Evolutionary conservation across 2,888 invertebrate genomes (phyloP).

Genomic region (Oscheius sp.): DNA sequence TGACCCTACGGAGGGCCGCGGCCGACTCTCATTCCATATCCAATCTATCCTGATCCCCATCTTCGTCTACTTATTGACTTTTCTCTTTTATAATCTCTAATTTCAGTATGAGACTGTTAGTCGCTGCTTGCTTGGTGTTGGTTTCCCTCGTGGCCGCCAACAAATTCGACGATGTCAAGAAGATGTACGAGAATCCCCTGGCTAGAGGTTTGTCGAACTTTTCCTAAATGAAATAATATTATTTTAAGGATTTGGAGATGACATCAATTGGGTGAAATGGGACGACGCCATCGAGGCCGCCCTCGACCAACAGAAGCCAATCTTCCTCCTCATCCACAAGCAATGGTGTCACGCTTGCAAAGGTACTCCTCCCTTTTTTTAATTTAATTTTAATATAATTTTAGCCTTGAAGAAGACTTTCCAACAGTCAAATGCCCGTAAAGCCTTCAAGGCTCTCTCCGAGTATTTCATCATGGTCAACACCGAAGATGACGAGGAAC

Average conservation of each 20-base stretch:
- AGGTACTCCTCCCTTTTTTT: conserved; percentile 54
- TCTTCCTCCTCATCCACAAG: conserved; percentile 76
- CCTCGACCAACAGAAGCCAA: conserved; percentile 73
- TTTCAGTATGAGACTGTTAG: conserved; percentile 47
- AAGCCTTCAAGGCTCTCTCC: conserved; percentile 70
- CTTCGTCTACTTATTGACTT: conserved; percentile 10
- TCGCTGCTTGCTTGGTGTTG: conserved; percentile 44
- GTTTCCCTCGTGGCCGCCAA: conserved; percentile 42
- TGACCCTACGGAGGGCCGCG: conserved; percentile 22
- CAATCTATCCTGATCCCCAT: conserved; percentile 5
- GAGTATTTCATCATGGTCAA: conserved; percentile 75
- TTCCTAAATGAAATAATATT: not conserved
- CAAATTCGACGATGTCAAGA: conserved; percentile 61
- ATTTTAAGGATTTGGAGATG: conserved; percentile 70
- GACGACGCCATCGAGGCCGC: conserved; percentile 72
- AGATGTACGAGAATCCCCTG: conserved; percentile 68
- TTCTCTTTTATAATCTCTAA: not conserved
- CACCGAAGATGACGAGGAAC: conserved; percentile 75
- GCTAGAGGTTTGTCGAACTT: conserved; percentile 54
- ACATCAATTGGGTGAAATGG: conserved; percentile 72
- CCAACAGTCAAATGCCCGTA: conserved; percentile 72
- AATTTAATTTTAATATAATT: conserved; percentile 22
- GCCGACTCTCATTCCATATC: conserved; percentile 20
- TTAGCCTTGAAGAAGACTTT: conserved; percentile 72
- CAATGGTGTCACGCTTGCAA: conserved; percentile 77